Evolutionary conservation across 2,888 invertebrate species (phyloP).

Genomic region (Polia nebulosa): DNA sequence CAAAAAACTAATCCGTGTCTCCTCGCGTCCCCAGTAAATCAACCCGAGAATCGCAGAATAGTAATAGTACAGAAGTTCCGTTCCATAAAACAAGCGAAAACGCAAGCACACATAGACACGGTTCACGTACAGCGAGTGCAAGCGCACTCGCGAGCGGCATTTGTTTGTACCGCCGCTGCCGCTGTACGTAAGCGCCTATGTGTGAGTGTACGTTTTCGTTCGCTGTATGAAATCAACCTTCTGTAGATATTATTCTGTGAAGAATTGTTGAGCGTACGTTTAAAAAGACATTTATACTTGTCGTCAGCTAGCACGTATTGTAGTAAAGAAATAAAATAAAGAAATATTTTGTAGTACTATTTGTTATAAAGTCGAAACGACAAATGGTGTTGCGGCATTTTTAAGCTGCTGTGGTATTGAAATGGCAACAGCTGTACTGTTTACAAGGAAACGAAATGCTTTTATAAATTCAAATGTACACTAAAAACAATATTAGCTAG

Average conservation of each 20-base stretch:
- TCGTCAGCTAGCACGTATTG: conserved; percentile 15
- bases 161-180: too few species aligned
- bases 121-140: too few species aligned
- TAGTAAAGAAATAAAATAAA: conserved; percentile 27
- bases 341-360: conserved; percentile 25
- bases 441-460: not conserved
- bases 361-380: conserved; percentile 35
- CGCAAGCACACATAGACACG: not conserved
- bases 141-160: too few species aligned
- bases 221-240: not conserved
- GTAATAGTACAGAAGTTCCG: not conserved
- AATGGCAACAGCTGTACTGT: conserved; percentile 23
- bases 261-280: conserved; percentile 11
- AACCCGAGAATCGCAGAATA: not conserved
- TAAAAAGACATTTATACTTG: conserved; percentile 52
- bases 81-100: not conserved
- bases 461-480: not conserved
- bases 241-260: conserved; percentile 6
- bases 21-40: conserved; percentile 44
- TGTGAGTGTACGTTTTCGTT: not conserved
- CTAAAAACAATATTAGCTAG: not conserved
- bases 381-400: conserved; percentile 41
- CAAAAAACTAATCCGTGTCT: conserved; percentile 39
- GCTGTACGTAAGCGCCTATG: not conserved
- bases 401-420: conserved; percentile 25